Conservation (phyloP, 2,888 invertebrate genomes). For the Lepidochrysops patricia region DNA sequence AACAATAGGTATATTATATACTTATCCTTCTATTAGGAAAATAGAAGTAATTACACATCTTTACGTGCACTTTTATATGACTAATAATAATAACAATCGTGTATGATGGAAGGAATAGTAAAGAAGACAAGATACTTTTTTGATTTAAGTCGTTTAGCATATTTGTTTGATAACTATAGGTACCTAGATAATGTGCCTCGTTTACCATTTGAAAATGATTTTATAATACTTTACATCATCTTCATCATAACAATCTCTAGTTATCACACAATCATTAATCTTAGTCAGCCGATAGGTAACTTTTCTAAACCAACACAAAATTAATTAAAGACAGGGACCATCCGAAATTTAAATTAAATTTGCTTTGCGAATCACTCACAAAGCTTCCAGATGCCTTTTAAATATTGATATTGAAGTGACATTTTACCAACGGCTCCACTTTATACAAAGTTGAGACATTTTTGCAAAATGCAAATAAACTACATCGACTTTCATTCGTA, state of each 20-base stretch:
- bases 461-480: neutral
- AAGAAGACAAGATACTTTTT: no score
- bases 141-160: no score
- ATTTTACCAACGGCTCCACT: neutral
- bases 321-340: slow-evolving; percentile 6
- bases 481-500: neutral
- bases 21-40: no score
- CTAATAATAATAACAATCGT: no score
- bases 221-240: neutral
- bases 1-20: no score
- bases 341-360: slow-evolving; percentile 12
- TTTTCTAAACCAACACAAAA: slow-evolving; percentile 6
- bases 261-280: neutral
- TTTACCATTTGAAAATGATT: no score
- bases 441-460: neutral
- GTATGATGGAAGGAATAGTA: no score
- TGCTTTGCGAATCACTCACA: neutral
- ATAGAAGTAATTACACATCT: no score
- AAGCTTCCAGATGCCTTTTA: neutral
- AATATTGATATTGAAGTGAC: neutral
- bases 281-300: slow-evolving; percentile 9
- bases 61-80: no score
- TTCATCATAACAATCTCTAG: neutral
- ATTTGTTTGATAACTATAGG: no score
- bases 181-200: no score